phyloP scores from a whole-genome alignment of 2,888 invertebrate species.

The Trilocha varians region DNA sequence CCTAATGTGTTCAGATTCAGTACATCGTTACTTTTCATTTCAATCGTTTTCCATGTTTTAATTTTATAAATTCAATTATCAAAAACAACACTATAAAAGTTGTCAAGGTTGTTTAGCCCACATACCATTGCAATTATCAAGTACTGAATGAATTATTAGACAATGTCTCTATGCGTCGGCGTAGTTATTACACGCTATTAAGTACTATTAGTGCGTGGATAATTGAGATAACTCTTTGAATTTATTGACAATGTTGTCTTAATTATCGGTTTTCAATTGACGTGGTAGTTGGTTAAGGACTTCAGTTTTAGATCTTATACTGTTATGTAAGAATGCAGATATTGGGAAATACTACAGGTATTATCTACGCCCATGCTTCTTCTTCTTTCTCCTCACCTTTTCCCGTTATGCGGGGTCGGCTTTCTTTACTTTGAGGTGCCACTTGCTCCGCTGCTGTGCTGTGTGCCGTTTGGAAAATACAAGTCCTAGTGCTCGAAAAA shows the following conservation, averaged over 20 bases:
- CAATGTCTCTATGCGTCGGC: slow-evolving; percentile 35
- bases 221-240: slow-evolving; percentile 1
- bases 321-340: background rate
- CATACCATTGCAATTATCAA: slow-evolving; percentile 61
- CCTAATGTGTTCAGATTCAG: no score
- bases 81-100: background rate
- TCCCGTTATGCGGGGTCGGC: no score
- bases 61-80: background rate
- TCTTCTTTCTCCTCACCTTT: no score
- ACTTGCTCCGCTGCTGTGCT: no score
- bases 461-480: no score
- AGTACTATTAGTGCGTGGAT: background rate
- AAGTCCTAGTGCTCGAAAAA: no score
- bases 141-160: slow-evolving; percentile 53
- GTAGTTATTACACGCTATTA: slow-evolving; percentile 21
- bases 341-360: no score
- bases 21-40: no score
- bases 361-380: no score
- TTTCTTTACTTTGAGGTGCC: no score
- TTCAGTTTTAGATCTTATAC: background rate
- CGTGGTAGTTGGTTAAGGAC: background rate
- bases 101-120: slow-evolving; percentile 29
- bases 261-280: background rate
- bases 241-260: background rate
- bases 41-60: no score